Base-by-base conservation (phyloP, 2,113 vertebrate species). In the Sinosuthora webbiana region DNA sequence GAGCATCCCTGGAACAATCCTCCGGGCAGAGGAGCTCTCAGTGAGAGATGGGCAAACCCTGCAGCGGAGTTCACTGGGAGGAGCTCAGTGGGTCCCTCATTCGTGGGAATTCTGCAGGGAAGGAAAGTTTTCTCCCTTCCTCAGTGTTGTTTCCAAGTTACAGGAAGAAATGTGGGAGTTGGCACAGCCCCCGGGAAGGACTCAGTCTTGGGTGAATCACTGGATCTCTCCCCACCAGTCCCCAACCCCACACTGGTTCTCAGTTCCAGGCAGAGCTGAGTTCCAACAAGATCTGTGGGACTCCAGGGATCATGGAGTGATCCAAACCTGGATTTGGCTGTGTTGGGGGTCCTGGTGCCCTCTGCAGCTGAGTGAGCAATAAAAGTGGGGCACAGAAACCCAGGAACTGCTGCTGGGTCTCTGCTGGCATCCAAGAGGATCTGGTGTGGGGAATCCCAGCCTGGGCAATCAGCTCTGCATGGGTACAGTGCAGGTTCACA, bases 271-370 rank as follows among this genome's bases (percentile, higher is more conserved):
- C 57, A 76, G 62, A 80, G 49, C 18, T 3, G 23, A 60, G 19
- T 35, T 37, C 55, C 52, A 69, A 4, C 1, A 56, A 6, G 50
- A 50, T 35, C 47, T 22, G 8, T 1, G 3, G 33, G 53, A 15
- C 8, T 47, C 33, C 62, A 45, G 19, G 10, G 33, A 5, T 5
- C 24, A 2, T 3, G 31, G 21, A 7, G 15, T 1, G 1, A 49
- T 55, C 35, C 63, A 64, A 25, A 35, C 8, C 41, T 65, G 45
- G 41, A 20, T 33, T 49, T 60, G 63, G 6, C 50, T n/a, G n/a
- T n/a, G 21, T 11, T 10, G 47, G 45, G 13, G 5, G 3, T 49
- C 41, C 35, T 37, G n/a, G n/a, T 69, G 30, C 24, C 59, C 55
- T 57, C 49, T 62, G 23, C 16, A 64, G 14, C 13, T 28, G 13